Evolutionary conservation across 2,113 vertebrate genomes (phyloP).

Genomic region (Tamias sibiricus): DNA sequence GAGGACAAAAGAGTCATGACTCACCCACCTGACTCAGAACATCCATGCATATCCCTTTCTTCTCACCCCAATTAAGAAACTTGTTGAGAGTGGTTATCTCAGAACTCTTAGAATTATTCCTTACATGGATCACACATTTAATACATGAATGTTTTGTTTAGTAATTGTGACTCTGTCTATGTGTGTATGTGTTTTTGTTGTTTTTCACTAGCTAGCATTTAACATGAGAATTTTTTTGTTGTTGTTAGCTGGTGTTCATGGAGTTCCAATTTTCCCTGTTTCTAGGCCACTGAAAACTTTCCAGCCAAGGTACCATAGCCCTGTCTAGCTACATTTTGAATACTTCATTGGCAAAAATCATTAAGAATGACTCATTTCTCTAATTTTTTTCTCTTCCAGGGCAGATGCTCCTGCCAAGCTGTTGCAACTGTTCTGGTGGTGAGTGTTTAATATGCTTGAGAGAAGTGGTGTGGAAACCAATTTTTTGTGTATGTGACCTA

Average conservation of each 20-base stretch:
- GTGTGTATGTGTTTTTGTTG: not conserved
- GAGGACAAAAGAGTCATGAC: not conserved
- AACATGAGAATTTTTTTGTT: not conserved
- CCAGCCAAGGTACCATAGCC: not conserved
- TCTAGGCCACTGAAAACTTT: slow-evolving; percentile 10
- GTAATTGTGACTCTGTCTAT: not conserved
- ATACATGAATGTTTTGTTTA: not conserved
- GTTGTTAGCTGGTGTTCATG: not conserved
- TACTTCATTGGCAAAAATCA: slow-evolving; percentile 76
- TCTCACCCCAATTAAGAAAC: not conserved
- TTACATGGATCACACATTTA: not conserved
- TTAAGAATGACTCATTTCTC: slow-evolving; percentile 79
- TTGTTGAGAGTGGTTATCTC: not conserved
- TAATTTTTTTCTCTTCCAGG: slow-evolving; percentile 75
- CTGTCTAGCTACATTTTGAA: slow-evolving; percentile 72
- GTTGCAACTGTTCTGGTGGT: slow-evolving; percentile 64
- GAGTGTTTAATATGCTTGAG: not conserved
- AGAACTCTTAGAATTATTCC: not conserved
- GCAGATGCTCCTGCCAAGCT: slow-evolving; percentile 77
- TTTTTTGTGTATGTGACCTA: not conserved
- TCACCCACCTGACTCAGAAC: not conserved
- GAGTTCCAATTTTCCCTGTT: not conserved
- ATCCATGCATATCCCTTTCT: not conserved
- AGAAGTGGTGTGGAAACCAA: slow-evolving; percentile 44
- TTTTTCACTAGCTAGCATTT: not conserved